Evolutionary conservation across 2,113 vertebrate species (phyloP), one percentile per base, ranked within the genome.

Genomic region (Dasyurus viverrinus): DNA sequence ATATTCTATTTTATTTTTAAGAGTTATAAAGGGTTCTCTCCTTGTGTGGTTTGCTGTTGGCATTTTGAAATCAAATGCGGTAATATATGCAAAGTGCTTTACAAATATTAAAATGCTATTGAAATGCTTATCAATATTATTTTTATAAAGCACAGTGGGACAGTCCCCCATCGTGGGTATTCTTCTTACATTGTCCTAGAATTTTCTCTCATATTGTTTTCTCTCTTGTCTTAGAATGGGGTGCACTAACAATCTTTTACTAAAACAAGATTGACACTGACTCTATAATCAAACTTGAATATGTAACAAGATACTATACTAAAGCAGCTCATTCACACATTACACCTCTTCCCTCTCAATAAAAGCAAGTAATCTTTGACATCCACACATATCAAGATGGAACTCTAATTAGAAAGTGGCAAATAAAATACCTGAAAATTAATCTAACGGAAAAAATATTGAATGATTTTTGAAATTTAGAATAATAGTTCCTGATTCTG

Each of bases 371-470:
- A 84, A 76, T 89, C 91, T 96, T 54, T 90, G 94, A 48, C 42
- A 23, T 76, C 92, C 93, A 92, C n/a, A 27, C 22, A 24, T 8
- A 16, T 47, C 60, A 84, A 91, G 60, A 57, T 54, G 90, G 89
- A 94, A 89, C 27, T 96, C 92, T 53, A 16, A 93, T 90, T 91
- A 52, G 46, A 76, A 93, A 92, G 47, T 89, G n/a, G 36, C 47
- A 94, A 19, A 84, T 93, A 68, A 54, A 95, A 47, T 90, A 89
- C 12, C n/a, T 89, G 48, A 91, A 46, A 36, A 16, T 30, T 50
- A 93, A 60, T 90, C 54, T 14, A 23, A 23, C 19, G 14, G 0
- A 89, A 16, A 89, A 91, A 53, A 16, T 26, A 48, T 8, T 84
- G 76, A 94, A 48, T 46, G 90, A 54, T 47, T 89, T 9, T n/a